phyloP scores from a whole-genome alignment of 2,797 vertebrate genomes.

The Tauraco hartlaubi region DNA sequence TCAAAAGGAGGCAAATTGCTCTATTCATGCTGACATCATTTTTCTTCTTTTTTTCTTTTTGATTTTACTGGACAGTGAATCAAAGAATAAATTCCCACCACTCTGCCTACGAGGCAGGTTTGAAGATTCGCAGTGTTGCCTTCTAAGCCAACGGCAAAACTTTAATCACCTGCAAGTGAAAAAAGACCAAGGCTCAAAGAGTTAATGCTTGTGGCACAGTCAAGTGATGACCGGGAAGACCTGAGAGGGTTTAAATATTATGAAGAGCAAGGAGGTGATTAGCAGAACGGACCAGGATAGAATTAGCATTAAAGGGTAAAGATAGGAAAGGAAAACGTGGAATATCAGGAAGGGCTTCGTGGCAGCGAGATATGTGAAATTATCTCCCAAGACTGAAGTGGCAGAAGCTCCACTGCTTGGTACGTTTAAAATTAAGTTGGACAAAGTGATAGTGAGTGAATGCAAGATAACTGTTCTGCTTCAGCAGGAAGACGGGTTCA shows the following conservation, averaged over 20 bases:
- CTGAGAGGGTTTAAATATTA: background rate
- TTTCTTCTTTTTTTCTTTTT: fast-evolving
- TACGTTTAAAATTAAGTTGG: background rate
- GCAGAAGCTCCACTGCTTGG: background rate
- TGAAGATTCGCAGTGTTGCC: background rate
- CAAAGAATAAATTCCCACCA: background rate
- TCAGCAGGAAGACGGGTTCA: background rate
- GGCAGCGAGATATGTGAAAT: background rate
- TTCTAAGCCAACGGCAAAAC: background rate
- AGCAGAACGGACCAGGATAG: background rate
- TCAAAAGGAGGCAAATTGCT: background rate
- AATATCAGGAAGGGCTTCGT: background rate
- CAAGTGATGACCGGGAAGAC: background rate
- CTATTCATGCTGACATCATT: background rate
- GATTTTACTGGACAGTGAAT: background rate
- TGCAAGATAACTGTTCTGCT: background rate
- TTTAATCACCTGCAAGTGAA: background rate
- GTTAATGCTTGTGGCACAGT: background rate
- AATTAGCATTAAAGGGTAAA: conserved; percentile 1
- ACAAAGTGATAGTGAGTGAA: background rate
- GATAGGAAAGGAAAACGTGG: background rate
- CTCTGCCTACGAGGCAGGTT: background rate
- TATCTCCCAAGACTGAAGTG: background rate
- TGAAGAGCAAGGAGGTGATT: background rate
- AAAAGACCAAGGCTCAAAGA: background rate